Base-by-base conservation (phyloP, 2,888 invertebrate genomes). In the Stictocephala bisonia region DNA sequence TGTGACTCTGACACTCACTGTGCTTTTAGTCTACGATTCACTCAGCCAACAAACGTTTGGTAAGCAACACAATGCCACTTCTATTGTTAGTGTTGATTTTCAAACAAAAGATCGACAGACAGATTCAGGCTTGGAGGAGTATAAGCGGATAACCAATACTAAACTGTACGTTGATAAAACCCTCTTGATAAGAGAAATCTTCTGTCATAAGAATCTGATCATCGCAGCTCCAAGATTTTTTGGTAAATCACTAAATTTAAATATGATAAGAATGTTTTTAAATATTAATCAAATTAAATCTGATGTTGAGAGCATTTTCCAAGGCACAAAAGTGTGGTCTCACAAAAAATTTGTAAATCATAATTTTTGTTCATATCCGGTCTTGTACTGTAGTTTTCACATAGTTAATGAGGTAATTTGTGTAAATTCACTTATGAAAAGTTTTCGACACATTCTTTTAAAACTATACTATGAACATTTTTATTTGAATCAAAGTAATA, bases 131-230 rank as follows among this genome's bases (percentile, higher is more conserved):
- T 29, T 31, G 20, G n/a, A 4, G n/a, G 56, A 29, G 4, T 56
- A 31, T 15, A 29, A 27, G 24, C 27, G 31, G 31, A 27, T 29
- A 29, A 31, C 29, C 1, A 20, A 18, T 7, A 56, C 56, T 1
- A 56, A 56, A n/a, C 31, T 56, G 15, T 56, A 31, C 18, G 26
- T 56, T 15, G 56, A 56, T 56, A 56, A 56, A 31, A 56, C 56
- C 4, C 18, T 56, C 13, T n/a, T 56, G 13, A 56, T 56, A 29
- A 56, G 56, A 56, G 56, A 56, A 31, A 56, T 56, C n/a, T 56
- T 56, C 31, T 56, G 56, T 15, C 29, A 56, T n/a, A 56, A 56
- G 2, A 31, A 27, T 15, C 56, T 56, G 24, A 2, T 56, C 2
- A 31, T 56, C 2, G n/a, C 15, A 2, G 56, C 56, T 2, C 56